phyloP scores from a whole-genome alignment of 2,888 invertebrate genomes.

The Apotomis turbidana region DNA sequence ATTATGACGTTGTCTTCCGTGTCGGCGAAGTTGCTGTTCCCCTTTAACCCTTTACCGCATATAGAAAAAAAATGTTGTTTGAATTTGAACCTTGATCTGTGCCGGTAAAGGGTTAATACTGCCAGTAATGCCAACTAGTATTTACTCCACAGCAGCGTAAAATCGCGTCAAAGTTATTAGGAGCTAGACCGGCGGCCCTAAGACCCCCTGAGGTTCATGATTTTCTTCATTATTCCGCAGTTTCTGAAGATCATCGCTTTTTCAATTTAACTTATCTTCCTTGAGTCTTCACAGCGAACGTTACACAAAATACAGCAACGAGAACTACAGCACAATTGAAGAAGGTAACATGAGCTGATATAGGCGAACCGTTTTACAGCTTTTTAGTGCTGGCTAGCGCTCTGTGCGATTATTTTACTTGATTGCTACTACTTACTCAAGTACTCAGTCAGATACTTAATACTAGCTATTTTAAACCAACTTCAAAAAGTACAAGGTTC shows the following conservation, averaged over 20 bases:
- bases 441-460: too few relatives aligned
- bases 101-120: too few relatives aligned
- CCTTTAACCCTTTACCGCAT: too few relatives aligned
- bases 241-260: conserved; percentile 60
- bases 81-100: too few relatives aligned
- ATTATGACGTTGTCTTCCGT: neutral
- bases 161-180: conserved; percentile 35
- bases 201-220: conserved; percentile 19
- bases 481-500: too few relatives aligned
- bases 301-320: too few relatives aligned
- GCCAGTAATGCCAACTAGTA: conserved; percentile 11
- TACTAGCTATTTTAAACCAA: too few relatives aligned
- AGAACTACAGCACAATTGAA: neutral
- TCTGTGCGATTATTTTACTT: neutral
- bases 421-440: neutral
- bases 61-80: too few relatives aligned
- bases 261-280: conserved; percentile 67
- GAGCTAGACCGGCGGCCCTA: conserved; percentile 24
- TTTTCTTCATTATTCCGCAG: conserved; percentile 38
- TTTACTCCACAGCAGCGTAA: conserved; percentile 9
- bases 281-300: conserved; percentile 41
- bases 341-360: neutral
- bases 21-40: neutral
- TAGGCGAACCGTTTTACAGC: neutral
- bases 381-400: neutral